Evolutionary conservation across 2,888 invertebrate genomes (phyloP), one percentile per base, ranked within the genome.

Genomic region (Diarsia rubi): DNA sequence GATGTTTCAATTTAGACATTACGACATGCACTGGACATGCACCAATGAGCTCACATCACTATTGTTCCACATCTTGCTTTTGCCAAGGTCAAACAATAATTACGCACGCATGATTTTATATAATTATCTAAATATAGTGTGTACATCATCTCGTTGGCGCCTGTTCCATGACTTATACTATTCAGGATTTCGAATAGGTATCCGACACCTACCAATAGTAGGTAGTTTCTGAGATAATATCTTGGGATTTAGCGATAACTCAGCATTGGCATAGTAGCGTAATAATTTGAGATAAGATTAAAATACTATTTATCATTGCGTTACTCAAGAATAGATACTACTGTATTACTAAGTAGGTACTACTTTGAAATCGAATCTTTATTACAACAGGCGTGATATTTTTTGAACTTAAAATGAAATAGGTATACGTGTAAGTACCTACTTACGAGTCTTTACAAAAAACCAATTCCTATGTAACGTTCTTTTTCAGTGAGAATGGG

Each of bases 61-160:
- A 89, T 88, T 90, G 90, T 91, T 90, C 88, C 88, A 90, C 86
- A 89, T 89, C 89, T 88, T 90, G 90, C 86, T 87, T 88, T 85
- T 89, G 88, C 84, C 91, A 92, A 92, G 92, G 92, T 90, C 90
- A 90, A 86, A 84, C 69, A 87, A 78, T 86, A 88, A 88, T 89
- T 88, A 88, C 86, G 83, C 73, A 82, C 80, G 81, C 84, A 78
- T 86, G 81, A 84, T 85, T 88, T 85, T 88, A 83, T 85, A 84
- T 83, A 87, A 88, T 88, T 85, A 86, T 88, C 88, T 88, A 88
- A 88, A 88, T 86, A 86, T 88, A 87, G 67, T 73, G 65, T 69
- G 54, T 75, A 75, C 86, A 85, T 81, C 79, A 81, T 78, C 72
- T 75, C 24, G 74, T 86, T 87, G 87, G 87, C 85, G 78, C 83